Conservation (phyloP, 1,140 invertebrate genomes). For the Drosophila equinoxialis region DNA sequence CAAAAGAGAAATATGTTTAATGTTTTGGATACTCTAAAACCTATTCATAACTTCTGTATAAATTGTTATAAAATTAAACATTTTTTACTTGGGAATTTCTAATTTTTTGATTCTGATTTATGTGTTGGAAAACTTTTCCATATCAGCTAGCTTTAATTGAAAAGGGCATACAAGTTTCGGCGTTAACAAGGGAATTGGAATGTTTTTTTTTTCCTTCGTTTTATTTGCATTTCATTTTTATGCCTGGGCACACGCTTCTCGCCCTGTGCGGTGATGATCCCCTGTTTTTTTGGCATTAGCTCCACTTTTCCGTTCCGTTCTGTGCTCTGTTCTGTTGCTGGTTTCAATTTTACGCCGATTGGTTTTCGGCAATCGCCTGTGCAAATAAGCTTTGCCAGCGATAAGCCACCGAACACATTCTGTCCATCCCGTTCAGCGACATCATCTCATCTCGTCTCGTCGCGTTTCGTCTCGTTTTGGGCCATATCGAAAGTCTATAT, state of each 20-base stretch:
- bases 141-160: too few species aligned
- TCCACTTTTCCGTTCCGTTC: slow-evolving; percentile 20
- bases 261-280: slow-evolving; percentile 25
- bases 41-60: too few species aligned
- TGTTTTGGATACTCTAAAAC: too few species aligned
- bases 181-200: too few species aligned
- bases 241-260: slow-evolving; percentile 61
- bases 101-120: too few species aligned
- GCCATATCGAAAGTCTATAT: slow-evolving; percentile 38
- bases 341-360: slow-evolving; percentile 82
- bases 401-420: slow-evolving; percentile 63
- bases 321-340: slow-evolving; percentile 33
- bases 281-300: slow-evolving; percentile 47
- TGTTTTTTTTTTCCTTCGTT: slow-evolving; percentile 17
- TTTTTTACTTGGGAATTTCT: too few species aligned
- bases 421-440: slow-evolving; percentile 27
- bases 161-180: neutral
- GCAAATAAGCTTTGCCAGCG: slow-evolving; percentile 78
- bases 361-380: slow-evolving; percentile 82
- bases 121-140: too few species aligned
- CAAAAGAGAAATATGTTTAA: too few species aligned
- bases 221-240: slow-evolving; percentile 79
- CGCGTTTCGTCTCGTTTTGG: neutral
- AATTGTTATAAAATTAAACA: too few species aligned
- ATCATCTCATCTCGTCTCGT: neutral